Percentiles rank a stretch among this genome's conserved stretches.
These are phyloP conservation scores for Hapalemur alaotrensis DNA, from an alignment of 2,797 vertebrate genomes.

Conservation along the genomic window DNA sequence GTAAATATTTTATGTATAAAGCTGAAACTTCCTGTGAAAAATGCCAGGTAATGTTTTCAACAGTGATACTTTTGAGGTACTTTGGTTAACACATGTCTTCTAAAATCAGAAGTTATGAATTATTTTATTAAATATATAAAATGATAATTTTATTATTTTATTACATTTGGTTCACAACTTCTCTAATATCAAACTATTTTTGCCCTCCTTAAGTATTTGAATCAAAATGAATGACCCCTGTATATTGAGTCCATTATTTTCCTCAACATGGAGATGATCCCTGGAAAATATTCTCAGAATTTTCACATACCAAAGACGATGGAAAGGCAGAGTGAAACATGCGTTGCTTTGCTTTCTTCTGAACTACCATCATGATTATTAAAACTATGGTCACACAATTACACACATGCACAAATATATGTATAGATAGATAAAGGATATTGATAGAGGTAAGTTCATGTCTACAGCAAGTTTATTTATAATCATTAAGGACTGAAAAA, in stretches of 20 bases:
- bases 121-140: neutral
- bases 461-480: neutral
- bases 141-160: neutral
- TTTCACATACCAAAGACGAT: neutral
- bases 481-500: neutral
- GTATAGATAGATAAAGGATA: neutral
- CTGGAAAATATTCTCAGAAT: neutral
- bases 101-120: neutral
- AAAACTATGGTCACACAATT: neutral
- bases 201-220: neutral
- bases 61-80: neutral
- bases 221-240: neutral
- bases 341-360: neutral
- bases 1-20: neutral
- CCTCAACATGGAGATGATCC: neutral
- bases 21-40: neutral
- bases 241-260: neutral
- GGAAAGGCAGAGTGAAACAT: neutral
- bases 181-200: neutral
- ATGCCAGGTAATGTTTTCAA: neutral
- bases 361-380: neutral
- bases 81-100: neutral
- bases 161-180: neutral
- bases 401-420: neutral
- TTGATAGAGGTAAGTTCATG: neutral